Evolutionary conservation across 2,888 invertebrate species (phyloP), one percentile per base, ranked within the genome.

Genomic region (Electrophaes corylata): DNA sequence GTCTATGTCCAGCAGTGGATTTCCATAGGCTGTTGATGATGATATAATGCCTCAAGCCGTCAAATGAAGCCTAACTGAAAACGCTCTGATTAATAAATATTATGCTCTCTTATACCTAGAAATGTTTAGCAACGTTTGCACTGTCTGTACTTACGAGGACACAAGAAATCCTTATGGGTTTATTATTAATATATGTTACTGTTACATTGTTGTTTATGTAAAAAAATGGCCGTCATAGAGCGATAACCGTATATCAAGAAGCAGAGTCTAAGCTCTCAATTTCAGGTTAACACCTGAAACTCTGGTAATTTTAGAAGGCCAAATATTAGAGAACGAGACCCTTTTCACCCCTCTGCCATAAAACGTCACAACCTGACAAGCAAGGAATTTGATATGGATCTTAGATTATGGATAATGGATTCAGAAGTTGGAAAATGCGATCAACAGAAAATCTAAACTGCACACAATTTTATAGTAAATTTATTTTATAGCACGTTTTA

Each of bases 361-460:
- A 45, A 33, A 45, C 51, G 62, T 57, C 58, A 54, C 31, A 43
- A 37, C n/a, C 49, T 53, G 58, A 57, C 59, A 62, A 45, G 44
- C 23, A 35, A 43, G 45, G 35, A 59, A 62, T 56, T 56, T 53
- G 53, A 58, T 62, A 52, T 39, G 57, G 54, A 49, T 61, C 57
- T 53, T 61, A 53, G 49, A 57, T 57, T 52, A n/a, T n/a, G 57
- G 54, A 49, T 61, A 61, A 57, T 61, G 57, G 49, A 57, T 57
- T 52, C 44, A 23, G 57, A 49, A 41, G 46, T 39, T 26, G 16
- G 39, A 57, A 53, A 60, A 59, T 43, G 19, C 35, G 48, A 35
- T 43, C 55, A 44, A 58, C 43, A 43, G 11, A 12, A 10, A 14
- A 6, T 35, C 20, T 35, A 37, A 50, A 14, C 26, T 29, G 26